Conservation (phyloP, 1,140 invertebrate genomes). For the Polypedilum vanderplanki region DNA sequence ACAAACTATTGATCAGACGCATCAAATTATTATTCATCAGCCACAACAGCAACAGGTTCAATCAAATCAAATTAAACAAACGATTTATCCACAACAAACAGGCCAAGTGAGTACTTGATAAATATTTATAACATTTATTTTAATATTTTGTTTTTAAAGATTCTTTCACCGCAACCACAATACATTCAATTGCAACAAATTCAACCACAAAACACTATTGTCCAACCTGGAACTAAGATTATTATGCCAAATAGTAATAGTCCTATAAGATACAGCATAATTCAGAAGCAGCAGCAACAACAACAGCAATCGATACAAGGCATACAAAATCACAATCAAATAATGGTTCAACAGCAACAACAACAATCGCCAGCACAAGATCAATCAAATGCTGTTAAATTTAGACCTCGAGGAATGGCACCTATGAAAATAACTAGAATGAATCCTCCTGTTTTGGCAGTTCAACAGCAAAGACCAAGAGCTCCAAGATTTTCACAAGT, state of each 20-base stretch:
- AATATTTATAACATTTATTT: constrained; percentile 21
- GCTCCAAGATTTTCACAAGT: background rate
- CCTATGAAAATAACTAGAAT: no score
- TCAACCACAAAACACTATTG: background rate
- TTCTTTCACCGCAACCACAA: background rate
- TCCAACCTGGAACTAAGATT: background rate
- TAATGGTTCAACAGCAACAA: background rate
- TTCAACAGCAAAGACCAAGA: constrained; percentile 31
- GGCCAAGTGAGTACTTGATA: background rate
- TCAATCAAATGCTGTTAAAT: background rate
- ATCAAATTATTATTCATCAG: constrained; percentile 25
- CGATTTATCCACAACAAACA: background rate
- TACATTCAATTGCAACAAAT: constrained; percentile 3
- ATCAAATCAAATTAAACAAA: constrained; percentile 25
- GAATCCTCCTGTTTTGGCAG: no score
- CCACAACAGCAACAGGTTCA: background rate
- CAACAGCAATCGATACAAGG: background rate
- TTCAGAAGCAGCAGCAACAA: background rate
- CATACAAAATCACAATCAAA: background rate
- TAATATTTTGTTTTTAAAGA: constrained; percentile 22
- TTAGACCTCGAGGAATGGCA: no score
- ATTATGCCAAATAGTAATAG: background rate
- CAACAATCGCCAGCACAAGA: constrained; percentile 30
- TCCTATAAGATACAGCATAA: background rate
- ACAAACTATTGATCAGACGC: background rate